Conservation (phyloP, 1,140 invertebrate species). For the Coptotermes formosanus region DNA sequence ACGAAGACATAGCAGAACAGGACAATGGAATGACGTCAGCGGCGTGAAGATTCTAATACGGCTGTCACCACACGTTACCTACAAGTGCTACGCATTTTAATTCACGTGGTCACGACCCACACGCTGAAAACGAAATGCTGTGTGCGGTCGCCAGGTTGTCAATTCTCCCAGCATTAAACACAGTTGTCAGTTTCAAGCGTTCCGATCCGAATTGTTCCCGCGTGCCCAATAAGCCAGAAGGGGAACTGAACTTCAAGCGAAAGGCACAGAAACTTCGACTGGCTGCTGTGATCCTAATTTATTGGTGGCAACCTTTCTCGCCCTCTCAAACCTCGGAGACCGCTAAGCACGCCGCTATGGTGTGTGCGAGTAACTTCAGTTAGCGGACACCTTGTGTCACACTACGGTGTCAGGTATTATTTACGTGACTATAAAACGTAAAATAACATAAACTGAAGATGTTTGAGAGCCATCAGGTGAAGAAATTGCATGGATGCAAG, state of each 20-base stretch:
- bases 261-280: background rate
- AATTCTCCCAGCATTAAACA: background rate
- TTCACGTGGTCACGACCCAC: no score
- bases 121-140: background rate
- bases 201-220: background rate
- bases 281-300: background rate
- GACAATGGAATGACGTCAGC: no score
- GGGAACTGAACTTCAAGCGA: constrained; percentile 11
- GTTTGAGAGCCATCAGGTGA: no score
- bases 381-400: no score
- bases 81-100: no score
- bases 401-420: no score
- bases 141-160: background rate
- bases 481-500: no score
- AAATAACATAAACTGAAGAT: no score
- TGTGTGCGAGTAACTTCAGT: background rate
- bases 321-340: background rate
- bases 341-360: background rate
- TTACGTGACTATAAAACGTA: no score
- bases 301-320: background rate
- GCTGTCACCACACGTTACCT: no score
- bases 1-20: no score
- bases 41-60: no score
- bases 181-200: background rate
- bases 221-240: background rate